phyloP scores from a whole-genome alignment of 2,797 vertebrate species.

The Eleutherodactylus coqui region DNA sequence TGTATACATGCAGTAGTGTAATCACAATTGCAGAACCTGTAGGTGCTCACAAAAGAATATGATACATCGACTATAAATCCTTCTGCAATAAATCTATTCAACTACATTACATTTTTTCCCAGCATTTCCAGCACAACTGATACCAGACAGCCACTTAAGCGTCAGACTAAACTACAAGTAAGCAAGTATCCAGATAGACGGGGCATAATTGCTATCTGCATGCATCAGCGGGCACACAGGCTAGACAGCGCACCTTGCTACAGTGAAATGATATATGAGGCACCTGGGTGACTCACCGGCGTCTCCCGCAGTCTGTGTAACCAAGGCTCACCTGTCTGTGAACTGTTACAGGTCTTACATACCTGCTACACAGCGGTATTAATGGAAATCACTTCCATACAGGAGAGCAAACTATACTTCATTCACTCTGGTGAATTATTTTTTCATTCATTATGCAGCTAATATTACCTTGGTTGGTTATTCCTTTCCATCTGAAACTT shows the following conservation, averaged over 20 bases:
- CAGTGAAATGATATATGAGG: conserved; percentile 25
- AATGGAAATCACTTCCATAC: too few relatives aligned
- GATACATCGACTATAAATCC: too few relatives aligned
- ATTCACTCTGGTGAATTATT: too few relatives aligned
- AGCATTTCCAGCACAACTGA: background rate
- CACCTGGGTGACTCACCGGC: conserved; percentile 41
- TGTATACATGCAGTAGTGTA: too few relatives aligned
- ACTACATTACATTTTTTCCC: background rate
- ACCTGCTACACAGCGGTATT: too few relatives aligned
- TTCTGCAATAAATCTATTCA: background rate
- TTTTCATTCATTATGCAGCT: too few relatives aligned
- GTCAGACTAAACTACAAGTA: background rate
- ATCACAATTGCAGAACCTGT: too few relatives aligned
- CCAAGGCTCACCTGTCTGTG: conserved; percentile 26
- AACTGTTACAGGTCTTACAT: background rate
- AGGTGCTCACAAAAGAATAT: too few relatives aligned
- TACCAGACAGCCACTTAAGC: background rate
- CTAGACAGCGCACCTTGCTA: background rate
- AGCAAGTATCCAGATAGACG: background rate
- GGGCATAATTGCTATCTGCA: background rate
- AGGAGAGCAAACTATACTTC: too few relatives aligned
- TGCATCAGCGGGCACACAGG: background rate
- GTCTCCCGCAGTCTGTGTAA: conserved; percentile 13
- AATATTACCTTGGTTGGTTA: too few relatives aligned
- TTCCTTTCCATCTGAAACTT: too few relatives aligned